Evolutionary conservation across 2,888 invertebrate genomes (phyloP), one percentile per base, ranked within the genome.

Genomic region (Synergus gifuensis): DNA sequence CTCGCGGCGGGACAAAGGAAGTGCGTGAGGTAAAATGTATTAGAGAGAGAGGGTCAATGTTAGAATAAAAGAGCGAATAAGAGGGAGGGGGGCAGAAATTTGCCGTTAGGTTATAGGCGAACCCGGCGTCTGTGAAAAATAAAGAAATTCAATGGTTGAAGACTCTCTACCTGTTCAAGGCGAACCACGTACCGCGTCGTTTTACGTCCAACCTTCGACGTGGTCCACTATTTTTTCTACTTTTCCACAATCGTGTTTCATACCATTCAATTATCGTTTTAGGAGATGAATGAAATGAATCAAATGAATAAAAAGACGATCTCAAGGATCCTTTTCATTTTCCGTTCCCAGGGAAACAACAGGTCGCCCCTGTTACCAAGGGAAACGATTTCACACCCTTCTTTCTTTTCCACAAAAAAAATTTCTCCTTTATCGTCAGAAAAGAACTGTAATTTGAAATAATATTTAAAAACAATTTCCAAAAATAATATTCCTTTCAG

Each of bases 71-170:
- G 69, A 73, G 49, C 69, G 49, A 73, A 73, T 49, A 49, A 49
- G 28, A 69, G 4, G 28, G 9, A 16, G 66, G 63, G 42, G 69
- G 69, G 49, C 54, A 73, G 49, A 73, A 46, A 73, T 73, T 54
- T 54, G 69, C 69, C 69, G 69, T 73, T 73, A 73, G 69, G 69
- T 73, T 54, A 73, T 73, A 54, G 49, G 66, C 66, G 44, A 66
- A 66, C 66, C 66, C 66, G n/a, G n/a, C n/a, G 66, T 66, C 66
- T 66, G 66, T 44, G 66, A 42, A 66, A 66, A 66, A 66, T 66
- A 66, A 66, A 66, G 44, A 66, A 66, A 66, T 66, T 66, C 66
- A 66, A 66, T 66, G 66, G 42, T 66, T n/a, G 42, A 66, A 42
- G 42, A 66, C 46, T 22, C 28, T 49, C 69, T 73, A 73, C 69